Evolutionary conservation across 2,113 vertebrate species (phyloP).

Genomic region (Meriones unguiculatus): DNA sequence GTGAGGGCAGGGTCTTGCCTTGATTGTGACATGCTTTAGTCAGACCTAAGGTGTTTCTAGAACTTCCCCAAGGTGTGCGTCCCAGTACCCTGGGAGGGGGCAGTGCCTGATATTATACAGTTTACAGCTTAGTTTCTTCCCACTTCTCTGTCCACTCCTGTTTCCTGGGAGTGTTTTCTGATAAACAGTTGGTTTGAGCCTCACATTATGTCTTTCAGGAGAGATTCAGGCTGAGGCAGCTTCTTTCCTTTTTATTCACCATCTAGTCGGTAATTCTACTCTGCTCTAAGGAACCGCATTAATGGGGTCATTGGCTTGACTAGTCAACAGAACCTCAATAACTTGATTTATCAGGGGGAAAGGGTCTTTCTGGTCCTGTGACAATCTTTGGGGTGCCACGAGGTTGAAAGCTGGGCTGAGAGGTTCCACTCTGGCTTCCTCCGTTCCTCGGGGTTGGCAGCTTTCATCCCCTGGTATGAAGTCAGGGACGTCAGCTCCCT

Average conservation of each 20-base stretch:
- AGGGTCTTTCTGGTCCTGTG: not conserved
- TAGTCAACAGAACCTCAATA: not conserved
- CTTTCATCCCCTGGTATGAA: not conserved
- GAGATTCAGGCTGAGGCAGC: not conserved
- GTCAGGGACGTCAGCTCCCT: not conserved
- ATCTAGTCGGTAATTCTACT: not conserved
- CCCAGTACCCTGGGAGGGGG: no score
- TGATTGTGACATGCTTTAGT: not conserved
- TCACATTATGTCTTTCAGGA: not conserved
- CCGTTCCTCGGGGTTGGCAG: not conserved
- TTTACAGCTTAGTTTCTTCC: not conserved
- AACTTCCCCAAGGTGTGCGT: not conserved
- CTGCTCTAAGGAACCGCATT: not conserved
- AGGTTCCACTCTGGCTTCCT: not conserved
- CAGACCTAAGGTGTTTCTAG: not conserved
- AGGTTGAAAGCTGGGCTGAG: not conserved
- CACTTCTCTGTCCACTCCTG: not conserved
- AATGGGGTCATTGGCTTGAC: not conserved
- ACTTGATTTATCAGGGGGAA: not conserved
- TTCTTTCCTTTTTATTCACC: not conserved
- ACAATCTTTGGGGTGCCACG: rapidly evolving
- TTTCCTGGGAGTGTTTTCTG: not conserved
- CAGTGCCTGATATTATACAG: not conserved
- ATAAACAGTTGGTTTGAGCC: not conserved
- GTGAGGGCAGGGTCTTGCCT: not conserved